Evolutionary conservation across 2,888 invertebrate genomes (phyloP), one percentile per base, ranked within the genome.

Genomic region (Caenorhabditis zanzibari): DNA sequence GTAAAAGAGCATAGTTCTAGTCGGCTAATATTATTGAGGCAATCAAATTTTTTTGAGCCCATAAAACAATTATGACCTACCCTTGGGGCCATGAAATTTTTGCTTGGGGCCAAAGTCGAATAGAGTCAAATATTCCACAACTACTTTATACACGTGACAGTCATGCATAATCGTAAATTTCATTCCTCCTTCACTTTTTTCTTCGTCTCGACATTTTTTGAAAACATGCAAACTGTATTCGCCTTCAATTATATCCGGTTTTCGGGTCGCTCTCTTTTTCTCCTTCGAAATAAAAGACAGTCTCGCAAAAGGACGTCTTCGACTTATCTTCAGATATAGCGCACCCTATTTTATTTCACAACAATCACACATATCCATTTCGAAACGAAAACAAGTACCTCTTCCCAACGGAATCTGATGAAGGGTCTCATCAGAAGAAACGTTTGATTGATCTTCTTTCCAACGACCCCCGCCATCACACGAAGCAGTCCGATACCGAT

Each of bases 391-490:
- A 47, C 26, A 63, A n/a, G 44, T 24, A 98, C 98, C 92, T 96
- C 96, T 93, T 96, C 95, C 94, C 97, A 97, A 92, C 96, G 96
- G 93, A 98, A 97, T 9, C 96, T 96, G 91, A 97, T 96, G 80
- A 97, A 94, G 0, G 98, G 98, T 87, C 97, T 95, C 38, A 96
- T 95, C 74, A 98, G 93, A 92, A 96, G 96, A 93, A 98, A 98
- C 95, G 96, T 96, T 90, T 96, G 95, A 0, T 96, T 96, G 81
- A 98, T 95, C 93, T 95, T 96, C 93, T 96, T 96, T 12, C 97
- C 96, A 86, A 96, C 94, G 76, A 96, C 93, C 91, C 96, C 96
- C 0, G 96, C 96, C 86, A 96, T 93, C 88, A 97, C 96, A 47
- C 95, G 96, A 95, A 81, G 85, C 72, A 97, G 93, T 0, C 96